A percentile compares a stretch with the other conserved stretches of the same genome.
These are phyloP conservation scores for Malthinus seriepunctatus DNA, from an alignment of 2,888 invertebrate genomes.

Conservation along the genomic window DNA sequence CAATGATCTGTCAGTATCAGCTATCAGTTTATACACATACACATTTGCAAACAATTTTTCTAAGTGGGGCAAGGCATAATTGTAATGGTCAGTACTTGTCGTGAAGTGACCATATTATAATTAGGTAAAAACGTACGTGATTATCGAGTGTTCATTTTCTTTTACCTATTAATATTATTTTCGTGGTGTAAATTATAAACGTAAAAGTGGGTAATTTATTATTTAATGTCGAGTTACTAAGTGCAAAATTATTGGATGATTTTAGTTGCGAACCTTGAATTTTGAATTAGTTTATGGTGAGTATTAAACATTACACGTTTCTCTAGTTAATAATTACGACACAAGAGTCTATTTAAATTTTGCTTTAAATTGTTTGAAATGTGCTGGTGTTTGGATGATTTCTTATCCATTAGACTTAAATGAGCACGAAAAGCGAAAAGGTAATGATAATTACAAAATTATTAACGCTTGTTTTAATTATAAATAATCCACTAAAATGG, in stretches of 20 bases:
- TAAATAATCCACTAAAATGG: too few species aligned
- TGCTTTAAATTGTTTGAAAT: too few species aligned
- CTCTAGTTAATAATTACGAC: too few species aligned
- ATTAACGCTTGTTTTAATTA: too few species aligned
- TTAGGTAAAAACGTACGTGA: constrained; percentile 7
- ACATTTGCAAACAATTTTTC: neutral
- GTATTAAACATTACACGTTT: too few species aligned
- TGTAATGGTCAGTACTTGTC: constrained; percentile 5
- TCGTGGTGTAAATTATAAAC: neutral
- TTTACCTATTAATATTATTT: neutral
- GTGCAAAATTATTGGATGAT: neutral
- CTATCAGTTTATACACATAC: neutral
- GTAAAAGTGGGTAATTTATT: too few species aligned
- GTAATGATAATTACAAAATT: too few species aligned
- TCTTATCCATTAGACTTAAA: too few species aligned
- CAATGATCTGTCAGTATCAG: neutral
- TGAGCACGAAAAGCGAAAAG: too few species aligned
- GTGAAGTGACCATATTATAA: constrained; percentile 11
- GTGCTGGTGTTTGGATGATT: too few species aligned
- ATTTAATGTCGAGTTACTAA: neutral
- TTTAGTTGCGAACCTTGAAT: neutral
- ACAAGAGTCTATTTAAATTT: too few species aligned
- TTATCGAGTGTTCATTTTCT: neutral
- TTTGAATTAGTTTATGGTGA: neutral
- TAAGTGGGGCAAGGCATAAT: constrained; percentile 9